These are phyloP conservation scores for Macrobrachium rosenbergii DNA, from an alignment of 1,140 invertebrate species.

Conservation along the genomic window DNA sequence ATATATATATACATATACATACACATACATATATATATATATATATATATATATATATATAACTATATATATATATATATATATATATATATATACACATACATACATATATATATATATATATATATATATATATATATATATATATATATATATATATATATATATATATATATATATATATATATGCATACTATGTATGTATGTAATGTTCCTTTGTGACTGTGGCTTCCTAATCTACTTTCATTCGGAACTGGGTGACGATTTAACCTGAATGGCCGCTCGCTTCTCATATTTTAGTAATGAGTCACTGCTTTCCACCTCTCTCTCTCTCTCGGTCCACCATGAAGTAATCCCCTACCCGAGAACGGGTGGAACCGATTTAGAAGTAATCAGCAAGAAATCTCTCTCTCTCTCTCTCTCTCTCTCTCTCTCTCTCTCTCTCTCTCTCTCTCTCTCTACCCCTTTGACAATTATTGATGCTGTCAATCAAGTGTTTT, in stretches of 20 bases:
- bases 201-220: conserved; percentile 1
- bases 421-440: too few species aligned
- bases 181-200: not conserved
- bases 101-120: not conserved
- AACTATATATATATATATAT: too few species aligned
- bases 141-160: not conserved
- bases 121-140: not conserved
- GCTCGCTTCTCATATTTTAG: not conserved
- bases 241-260: not conserved
- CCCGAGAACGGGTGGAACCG: too few species aligned
- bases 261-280: not conserved
- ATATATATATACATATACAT: too few species aligned
- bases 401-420: too few species aligned
- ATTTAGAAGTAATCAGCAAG: too few species aligned
- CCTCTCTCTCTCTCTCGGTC: conserved; percentile 20
- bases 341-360: not conserved
- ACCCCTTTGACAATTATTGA: not conserved
- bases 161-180: not conserved
- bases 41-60: too few species aligned
- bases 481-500: too few species aligned
- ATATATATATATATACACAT: too few species aligned
- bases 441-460: not conserved
- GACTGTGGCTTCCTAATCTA: not conserved
- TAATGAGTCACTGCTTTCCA: too few species aligned
- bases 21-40: too few species aligned